These are phyloP conservation scores for Cossypha polioptera DNA, from an alignment of 2,797 vertebrate genomes.

Conservation along the genomic window DNA sequence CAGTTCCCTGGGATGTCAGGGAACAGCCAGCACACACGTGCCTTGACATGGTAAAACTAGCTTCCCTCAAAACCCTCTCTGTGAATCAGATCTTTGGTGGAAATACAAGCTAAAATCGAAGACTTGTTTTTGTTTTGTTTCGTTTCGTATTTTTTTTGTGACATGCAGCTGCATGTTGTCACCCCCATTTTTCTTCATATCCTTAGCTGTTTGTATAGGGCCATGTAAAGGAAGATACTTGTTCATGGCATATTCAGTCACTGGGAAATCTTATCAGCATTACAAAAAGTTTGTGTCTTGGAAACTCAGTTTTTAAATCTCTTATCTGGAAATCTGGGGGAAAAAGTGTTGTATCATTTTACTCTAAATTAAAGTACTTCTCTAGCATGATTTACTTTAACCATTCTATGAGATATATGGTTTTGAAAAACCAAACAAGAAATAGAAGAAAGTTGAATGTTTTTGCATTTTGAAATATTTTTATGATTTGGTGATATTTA, in stretches of 20 bases:
- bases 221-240: not conserved
- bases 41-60: not conserved
- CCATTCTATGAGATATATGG: not conserved
- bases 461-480: not conserved
- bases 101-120: not conserved
- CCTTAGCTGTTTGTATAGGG: not conserved
- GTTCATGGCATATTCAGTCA: not conserved
- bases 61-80: not conserved
- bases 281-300: not conserved
- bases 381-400: not conserved
- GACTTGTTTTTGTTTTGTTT: not conserved
- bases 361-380: not conserved
- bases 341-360: not conserved
- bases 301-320: not conserved
- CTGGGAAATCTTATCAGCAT: not conserved
- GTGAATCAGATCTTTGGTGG: not conserved
- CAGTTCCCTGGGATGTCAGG: not conserved
- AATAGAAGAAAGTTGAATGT: not conserved
- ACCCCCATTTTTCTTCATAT: not conserved
- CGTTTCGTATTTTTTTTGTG: not conserved
- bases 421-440: not conserved
- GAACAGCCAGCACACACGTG: not conserved
- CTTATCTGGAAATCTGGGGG: not conserved
- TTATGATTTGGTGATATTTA: not conserved
- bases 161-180: not conserved